These are phyloP conservation scores for Drosophila recens DNA, from an alignment of 2,888 invertebrate genomes.

Conservation along the genomic window DNA sequence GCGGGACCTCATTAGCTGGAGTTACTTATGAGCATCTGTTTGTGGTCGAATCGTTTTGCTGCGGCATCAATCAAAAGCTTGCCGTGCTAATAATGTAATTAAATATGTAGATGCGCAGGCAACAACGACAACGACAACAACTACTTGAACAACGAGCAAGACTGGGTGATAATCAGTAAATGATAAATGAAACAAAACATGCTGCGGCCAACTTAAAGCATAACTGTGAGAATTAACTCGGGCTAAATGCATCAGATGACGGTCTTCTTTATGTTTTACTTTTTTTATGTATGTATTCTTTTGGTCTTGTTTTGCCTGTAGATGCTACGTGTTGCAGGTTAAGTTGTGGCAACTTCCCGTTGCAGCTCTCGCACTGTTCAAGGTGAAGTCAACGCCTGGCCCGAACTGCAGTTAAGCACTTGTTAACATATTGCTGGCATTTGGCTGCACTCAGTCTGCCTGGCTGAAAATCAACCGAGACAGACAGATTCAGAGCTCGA, in stretches of 20 bases:
- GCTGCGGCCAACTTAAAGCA: conserved; percentile 52
- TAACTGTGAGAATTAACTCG: conserved; percentile 70
- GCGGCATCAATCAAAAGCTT: conserved; percentile 73
- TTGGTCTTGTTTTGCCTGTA: conserved; percentile 5
- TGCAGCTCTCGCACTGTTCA: conserved; percentile 46
- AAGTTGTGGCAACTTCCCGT: conserved; percentile 31
- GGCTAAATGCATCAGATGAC: conserved; percentile 66
- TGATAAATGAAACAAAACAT: conserved; percentile 78
- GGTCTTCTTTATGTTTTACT: conserved; percentile 8
- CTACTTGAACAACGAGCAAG: conserved; percentile 30
- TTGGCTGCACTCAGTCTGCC: conserved; percentile 48
- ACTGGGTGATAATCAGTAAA: conserved; percentile 76
- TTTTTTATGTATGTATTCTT: not conserved
- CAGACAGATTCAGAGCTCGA: conserved; percentile 12
- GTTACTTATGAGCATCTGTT: conserved; percentile 1
- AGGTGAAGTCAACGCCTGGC: conserved; percentile 72
- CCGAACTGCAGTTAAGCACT: conserved; percentile 76
- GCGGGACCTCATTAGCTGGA: conserved; percentile 3
- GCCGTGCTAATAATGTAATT: conserved; percentile 83
- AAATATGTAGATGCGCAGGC: conserved; percentile 67
- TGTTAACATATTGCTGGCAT: conserved; percentile 82
- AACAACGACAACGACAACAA: conserved; percentile 14
- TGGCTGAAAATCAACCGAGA: conserved; percentile 7
- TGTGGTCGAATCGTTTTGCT: conserved; percentile 65
- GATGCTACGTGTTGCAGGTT: conserved; percentile 39